Conservation (phyloP, 1,140 invertebrate genomes). For the Micrasema longulum region DNA sequence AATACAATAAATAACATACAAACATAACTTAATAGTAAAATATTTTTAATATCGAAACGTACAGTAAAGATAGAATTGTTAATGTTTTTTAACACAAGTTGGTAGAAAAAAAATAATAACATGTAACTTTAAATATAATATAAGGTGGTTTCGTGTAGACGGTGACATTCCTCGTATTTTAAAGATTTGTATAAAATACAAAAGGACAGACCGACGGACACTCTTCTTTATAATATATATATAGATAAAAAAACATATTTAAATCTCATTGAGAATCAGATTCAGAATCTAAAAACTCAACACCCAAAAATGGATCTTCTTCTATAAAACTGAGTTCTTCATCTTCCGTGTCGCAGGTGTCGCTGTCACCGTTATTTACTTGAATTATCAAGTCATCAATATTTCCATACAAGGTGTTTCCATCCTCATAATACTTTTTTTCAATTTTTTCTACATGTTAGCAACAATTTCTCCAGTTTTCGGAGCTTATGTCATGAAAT, state of each 20-base stretch:
- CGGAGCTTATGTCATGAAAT: slow-evolving; percentile 34
- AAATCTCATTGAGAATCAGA: background rate
- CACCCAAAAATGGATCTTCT: background rate
- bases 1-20: too few relatives aligned
- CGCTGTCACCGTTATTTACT: slow-evolving; percentile 13
- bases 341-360: slow-evolving; percentile 5
- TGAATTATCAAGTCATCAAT: slow-evolving; percentile 14
- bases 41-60: too few relatives aligned
- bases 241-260: too few relatives aligned
- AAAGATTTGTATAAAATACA: too few relatives aligned
- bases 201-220: too few relatives aligned
- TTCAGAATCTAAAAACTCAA: slow-evolving; percentile 1
- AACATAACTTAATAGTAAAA: too few relatives aligned
- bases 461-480: slow-evolving; percentile 40
- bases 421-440: slow-evolving; percentile 22
- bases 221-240: too few relatives aligned
- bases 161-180: too few relatives aligned
- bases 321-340: slow-evolving; percentile 2
- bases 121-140: too few relatives aligned
- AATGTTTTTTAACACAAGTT: background rate
- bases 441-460: slow-evolving; percentile 35
- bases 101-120: too few relatives aligned
- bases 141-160: too few relatives aligned
- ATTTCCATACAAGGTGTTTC: slow-evolving; percentile 16
- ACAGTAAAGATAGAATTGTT: too few relatives aligned